phyloP scores from a whole-genome alignment of 2,113 vertebrate species.

The Chelonoidis abingdonii region DNA sequence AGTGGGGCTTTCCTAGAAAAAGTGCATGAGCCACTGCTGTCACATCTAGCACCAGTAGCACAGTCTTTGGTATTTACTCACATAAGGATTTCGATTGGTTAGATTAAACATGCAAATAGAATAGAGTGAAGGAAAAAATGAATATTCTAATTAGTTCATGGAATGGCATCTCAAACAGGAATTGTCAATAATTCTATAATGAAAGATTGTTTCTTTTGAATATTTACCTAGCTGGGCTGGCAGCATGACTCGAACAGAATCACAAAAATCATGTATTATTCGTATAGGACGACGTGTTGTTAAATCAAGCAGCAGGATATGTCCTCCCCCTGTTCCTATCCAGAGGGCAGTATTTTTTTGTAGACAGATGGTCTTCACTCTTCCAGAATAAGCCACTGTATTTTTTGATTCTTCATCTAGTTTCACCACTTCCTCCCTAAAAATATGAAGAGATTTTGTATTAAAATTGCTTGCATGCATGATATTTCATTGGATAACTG shows the following conservation, averaged over 20 bases:
- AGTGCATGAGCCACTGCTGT: neutral
- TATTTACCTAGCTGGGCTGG: conserved; percentile 83
- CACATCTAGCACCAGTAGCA: neutral
- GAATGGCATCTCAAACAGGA: neutral
- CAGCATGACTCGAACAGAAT: conserved; percentile 86
- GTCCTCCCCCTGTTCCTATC: conserved; percentile 93
- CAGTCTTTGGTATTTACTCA: neutral
- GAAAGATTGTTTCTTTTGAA: neutral
- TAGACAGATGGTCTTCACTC: conserved; percentile 91
- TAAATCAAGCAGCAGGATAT: conserved; percentile 90
- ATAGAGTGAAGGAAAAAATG: neutral
- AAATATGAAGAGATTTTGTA: neutral
- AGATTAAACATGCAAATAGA: neutral
- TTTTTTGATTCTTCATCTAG: conserved; percentile 68
- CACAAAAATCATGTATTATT: conserved; percentile 82
- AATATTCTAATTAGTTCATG: neutral
- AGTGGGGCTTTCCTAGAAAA: neutral
- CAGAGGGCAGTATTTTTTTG: conserved; percentile 89
- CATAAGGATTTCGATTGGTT: accelerated
- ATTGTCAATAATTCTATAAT: neutral
- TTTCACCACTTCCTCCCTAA: conserved; percentile 77
- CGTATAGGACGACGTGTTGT: conserved; percentile 85
- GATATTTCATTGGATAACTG: neutral
- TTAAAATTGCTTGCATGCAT: neutral
- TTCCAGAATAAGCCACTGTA: conserved; percentile 79